A percentile compares a stretch with the other conserved stretches of the same genome.
phyloP scores from a whole-genome alignment of 2,113 vertebrate species.

The Balaeniceps rex region DNA sequence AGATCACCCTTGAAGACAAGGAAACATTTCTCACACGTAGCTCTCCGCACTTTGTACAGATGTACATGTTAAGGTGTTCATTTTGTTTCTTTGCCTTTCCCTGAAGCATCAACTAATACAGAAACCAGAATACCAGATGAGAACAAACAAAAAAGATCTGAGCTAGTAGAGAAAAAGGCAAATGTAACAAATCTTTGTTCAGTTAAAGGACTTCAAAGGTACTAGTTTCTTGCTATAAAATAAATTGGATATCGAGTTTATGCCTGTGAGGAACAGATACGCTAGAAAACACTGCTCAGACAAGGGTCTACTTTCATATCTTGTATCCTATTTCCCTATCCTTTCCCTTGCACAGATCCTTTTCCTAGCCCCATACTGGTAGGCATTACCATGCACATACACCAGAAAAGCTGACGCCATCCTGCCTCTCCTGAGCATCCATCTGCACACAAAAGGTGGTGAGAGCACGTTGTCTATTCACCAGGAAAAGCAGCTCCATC shows the following conservation, averaged over 20 bases:
- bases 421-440: not conserved
- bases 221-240: not conserved
- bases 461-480: not conserved
- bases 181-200: not conserved
- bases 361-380: not conserved
- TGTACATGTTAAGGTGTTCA: not conserved
- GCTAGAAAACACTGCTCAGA: not conserved
- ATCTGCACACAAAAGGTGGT: not conserved
- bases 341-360: not conserved
- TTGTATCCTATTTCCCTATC: not conserved
- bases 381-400: not conserved
- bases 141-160: not conserved
- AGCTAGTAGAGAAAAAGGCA: not conserved
- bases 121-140: not conserved
- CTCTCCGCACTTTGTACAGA: not conserved
- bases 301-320: not conserved
- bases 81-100: not conserved
- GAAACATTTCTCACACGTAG: not conserved
- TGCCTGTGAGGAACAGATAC: not conserved
- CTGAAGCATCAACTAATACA: not conserved
- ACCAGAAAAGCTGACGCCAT: not conserved
- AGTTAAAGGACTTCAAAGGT: not conserved
- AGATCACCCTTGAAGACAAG: slow-evolving; percentile 6
- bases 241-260: not conserved
- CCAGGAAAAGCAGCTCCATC: not conserved